phyloP scores from a whole-genome alignment of 2,113 vertebrate species.

The Bothrops jararaca region DNA sequence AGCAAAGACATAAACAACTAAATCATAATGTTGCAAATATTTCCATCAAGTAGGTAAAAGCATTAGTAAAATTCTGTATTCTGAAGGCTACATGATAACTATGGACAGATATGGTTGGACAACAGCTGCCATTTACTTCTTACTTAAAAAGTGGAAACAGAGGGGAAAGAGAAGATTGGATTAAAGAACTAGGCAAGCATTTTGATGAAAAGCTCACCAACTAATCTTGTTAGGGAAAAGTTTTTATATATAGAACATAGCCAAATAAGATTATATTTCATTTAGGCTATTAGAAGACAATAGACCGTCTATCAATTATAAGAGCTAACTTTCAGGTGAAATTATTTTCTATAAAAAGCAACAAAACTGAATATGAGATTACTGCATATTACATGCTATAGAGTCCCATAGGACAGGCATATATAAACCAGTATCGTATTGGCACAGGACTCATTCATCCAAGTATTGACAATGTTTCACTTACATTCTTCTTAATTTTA shows the following conservation, averaged over 20 bases:
- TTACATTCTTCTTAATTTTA: conserved; percentile 97
- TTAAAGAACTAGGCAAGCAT: not conserved
- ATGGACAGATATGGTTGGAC: not conserved
- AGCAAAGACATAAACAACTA: not conserved
- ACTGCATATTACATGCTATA: not conserved
- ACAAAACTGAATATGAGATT: not conserved
- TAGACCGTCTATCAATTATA: not conserved
- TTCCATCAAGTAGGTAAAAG: not conserved
- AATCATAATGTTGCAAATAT: not conserved
- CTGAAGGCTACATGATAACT: not conserved
- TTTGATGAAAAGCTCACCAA: not conserved
- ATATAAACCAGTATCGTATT: not conserved
- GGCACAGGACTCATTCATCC: not conserved
- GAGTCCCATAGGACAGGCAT: not conserved
- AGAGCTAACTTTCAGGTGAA: not conserved
- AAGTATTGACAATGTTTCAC: conserved; percentile 44
- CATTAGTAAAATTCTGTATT: not conserved
- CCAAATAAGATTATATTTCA: not conserved
- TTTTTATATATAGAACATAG: not conserved
- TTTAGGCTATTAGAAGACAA: not conserved
- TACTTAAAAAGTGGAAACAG: not conserved
- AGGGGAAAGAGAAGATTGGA: not conserved
- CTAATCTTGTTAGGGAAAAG: not conserved
- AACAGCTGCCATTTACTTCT: not conserved
- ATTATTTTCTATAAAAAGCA: not conserved